Evolutionary conservation across 2,797 vertebrate species (phyloP).

Genomic region (Anguilla anguilla): DNA sequence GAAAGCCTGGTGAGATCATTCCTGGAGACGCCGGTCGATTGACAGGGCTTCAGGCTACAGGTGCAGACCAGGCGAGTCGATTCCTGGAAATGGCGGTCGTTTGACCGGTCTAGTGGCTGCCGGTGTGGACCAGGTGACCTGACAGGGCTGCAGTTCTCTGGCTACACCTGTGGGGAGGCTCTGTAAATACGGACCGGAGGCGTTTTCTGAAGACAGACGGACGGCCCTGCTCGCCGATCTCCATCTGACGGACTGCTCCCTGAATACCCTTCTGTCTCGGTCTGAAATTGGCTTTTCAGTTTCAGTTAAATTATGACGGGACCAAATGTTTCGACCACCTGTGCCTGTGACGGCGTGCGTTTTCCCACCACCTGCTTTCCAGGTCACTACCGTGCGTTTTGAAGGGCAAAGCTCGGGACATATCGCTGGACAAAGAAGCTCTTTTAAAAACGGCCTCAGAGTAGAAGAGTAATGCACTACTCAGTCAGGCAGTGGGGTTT

Average conservation of each 20-base stretch:
- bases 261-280: not conserved
- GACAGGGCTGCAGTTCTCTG: not conserved
- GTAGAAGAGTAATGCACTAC: not conserved
- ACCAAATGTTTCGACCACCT: not conserved
- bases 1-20: not conserved
- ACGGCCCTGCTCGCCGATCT: constrained; percentile 5
- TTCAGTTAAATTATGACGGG: not conserved
- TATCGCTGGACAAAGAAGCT: not conserved
- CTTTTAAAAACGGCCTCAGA: not conserved
- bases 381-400: not conserved
- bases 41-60: not conserved
- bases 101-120: too few relatives aligned
- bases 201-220: not conserved
- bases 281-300: not conserved
- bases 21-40: not conserved
- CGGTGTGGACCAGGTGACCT: too few relatives aligned
- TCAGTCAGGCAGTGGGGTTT: not conserved
- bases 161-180: constrained; percentile 15
- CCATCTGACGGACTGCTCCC: not conserved
- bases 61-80: too few relatives aligned
- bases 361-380: not conserved
- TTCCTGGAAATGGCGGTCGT: too few relatives aligned
- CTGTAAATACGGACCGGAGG: not conserved
- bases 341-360: not conserved
- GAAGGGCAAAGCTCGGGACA: not conserved